Percentiles rank a stretch among this genome's conserved stretches.
These are phyloP conservation scores for Cepaea nemoralis DNA, from an alignment of 1,140 invertebrate species.

Conservation along the genomic window DNA sequence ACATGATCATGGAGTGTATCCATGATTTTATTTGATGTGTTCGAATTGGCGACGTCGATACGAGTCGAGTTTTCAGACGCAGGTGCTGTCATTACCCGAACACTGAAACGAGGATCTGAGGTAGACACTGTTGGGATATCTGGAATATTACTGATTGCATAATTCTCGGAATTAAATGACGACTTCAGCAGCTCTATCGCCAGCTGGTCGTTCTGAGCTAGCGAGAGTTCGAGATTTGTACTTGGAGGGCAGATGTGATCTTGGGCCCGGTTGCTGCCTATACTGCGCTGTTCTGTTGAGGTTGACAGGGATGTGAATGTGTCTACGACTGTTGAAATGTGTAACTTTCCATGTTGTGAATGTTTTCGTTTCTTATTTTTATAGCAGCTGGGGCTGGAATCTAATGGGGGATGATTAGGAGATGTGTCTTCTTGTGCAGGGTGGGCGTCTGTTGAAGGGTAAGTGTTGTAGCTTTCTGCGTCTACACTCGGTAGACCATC, in stretches of 20 bases:
- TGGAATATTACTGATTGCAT: not conserved
- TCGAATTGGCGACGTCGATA: not conserved
- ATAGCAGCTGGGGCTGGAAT: not conserved
- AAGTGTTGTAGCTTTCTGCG: too few species aligned
- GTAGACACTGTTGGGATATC: not conserved
- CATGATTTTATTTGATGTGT: not conserved
- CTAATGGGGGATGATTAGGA: too few species aligned
- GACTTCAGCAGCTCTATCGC: not conserved
- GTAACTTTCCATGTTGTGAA: not conserved
- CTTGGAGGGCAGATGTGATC: not conserved
- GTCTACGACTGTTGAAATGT: not conserved
- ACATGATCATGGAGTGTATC: not conserved
- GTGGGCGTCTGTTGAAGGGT: too few species aligned
- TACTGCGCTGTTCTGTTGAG: not conserved
- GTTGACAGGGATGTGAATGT: constrained; percentile 5
- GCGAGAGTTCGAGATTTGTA: not conserved
- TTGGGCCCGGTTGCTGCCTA: not conserved
- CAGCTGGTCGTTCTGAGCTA: not conserved
- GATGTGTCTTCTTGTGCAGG: too few species aligned
- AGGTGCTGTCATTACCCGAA: constrained; percentile 15
- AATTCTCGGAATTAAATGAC: not conserved
- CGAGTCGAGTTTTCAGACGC: not conserved
- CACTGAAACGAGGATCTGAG: constrained; percentile 9
- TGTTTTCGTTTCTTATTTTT: constrained; percentile 12
- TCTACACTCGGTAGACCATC: too few species aligned